These are phyloP conservation scores for Formicarius rufipectus DNA, from an alignment of 2,113 vertebrate species.

Conservation along the genomic window DNA sequence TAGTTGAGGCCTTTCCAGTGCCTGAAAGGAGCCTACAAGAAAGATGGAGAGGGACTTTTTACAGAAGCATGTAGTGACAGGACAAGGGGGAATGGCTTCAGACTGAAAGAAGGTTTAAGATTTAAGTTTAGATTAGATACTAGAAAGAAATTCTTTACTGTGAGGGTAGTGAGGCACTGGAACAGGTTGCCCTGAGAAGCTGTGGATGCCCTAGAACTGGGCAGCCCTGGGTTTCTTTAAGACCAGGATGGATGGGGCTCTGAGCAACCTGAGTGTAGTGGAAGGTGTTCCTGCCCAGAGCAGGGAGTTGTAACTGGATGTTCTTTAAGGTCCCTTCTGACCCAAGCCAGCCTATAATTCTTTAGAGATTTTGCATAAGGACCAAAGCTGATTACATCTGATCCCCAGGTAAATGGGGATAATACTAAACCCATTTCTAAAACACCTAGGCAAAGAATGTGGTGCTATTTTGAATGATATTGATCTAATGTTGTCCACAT, in stretches of 20 bases:
- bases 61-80: background rate
- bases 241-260: background rate
- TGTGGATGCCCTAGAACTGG: background rate
- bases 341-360: background rate
- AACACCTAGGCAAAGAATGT: background rate
- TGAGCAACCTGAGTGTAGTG: background rate
- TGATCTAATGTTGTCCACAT: background rate
- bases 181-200: background rate
- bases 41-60: background rate
- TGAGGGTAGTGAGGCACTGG: background rate
- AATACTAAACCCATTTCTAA: background rate
- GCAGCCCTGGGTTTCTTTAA: background rate
- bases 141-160: background rate
- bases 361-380: background rate
- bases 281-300: background rate
- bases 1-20: background rate
- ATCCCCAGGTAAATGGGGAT: background rate
- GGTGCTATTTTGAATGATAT: background rate
- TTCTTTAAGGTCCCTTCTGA: background rate
- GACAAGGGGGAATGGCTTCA: background rate
- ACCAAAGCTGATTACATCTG: background rate
- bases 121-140: background rate
- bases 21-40: background rate
- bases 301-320: background rate
- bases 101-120: background rate